Evolutionary conservation across 2,113 vertebrate genomes (phyloP), one percentile per base, ranked within the genome.

Genomic region (Alligator mississippiensis): DNA sequence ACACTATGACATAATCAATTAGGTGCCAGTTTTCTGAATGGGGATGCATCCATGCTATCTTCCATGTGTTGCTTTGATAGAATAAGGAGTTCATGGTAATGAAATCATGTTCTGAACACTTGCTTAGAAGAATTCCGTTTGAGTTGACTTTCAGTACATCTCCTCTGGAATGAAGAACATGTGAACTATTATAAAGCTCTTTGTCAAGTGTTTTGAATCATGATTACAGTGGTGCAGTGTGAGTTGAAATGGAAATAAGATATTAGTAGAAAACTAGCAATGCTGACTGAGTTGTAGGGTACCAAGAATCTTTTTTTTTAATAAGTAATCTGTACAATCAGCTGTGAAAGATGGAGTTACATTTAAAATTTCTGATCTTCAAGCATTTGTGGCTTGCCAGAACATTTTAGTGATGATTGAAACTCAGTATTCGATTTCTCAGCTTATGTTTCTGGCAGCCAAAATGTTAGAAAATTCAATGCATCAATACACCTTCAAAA

Each of bases 251-350:
- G 82, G 22, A 61, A 74, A 83, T 24, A 70, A 15, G 55, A 54
- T 89, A 24, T 85, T 79, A 79, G 27, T 80, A 55, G 11, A 87
- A 92, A 85, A 25, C 9, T 89, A 86, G 47, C 24, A 76, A 8
- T 72, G 58, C 17, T 54, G 61, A 75, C 76, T 75, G 14, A 27
- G 28, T 78, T 3, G 64, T 58, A 38, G n/a, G 28, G 14, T 7
- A 75, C 30, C 62, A 38, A 79, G 12, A 77, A 9, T 77, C 86
- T 88, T 54, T 60, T 70, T 22, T 82, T 30, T 34, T 34, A 34
- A 83, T 82, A 90, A 88, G 82, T 80, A 84, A 76, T 90, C 30
- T 77, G 83, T 84, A n/a, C 55, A 82, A 72, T 93, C 38, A 88
- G 14, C 66, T 84, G 81, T 34, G 9, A 77, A 12, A 88, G 34